Evolutionary conservation across 2,113 vertebrate genomes (phyloP), one percentile per base, ranked within the genome.

Genomic region (Platichthys flesus): DNA sequence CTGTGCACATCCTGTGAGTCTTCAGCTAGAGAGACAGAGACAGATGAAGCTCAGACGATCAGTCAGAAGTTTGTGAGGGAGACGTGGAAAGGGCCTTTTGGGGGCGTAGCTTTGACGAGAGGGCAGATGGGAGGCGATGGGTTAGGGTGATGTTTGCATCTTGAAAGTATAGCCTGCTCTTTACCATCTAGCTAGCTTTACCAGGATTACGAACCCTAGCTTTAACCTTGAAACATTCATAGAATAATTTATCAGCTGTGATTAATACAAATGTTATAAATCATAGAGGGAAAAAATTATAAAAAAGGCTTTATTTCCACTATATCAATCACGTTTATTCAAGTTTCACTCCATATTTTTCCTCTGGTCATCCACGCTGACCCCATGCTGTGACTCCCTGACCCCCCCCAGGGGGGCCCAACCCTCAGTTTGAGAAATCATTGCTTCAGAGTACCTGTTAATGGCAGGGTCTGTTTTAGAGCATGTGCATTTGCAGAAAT

Each of bases 401-500:
- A 20, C 35, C 60, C 31, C 35, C 20, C 31, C 24, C 23, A 23
- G 3, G 35, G 3, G 20, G 40, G 40, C 13, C 40, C 37, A n/a
- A 24, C 40, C 61, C 12, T 45, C 10, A 1, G 12, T 23, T 24
- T 24, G 61, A 63, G 37, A 16, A 24, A 24, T 37, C 18, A 16
- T 20, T 63, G 40, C 61, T 45, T 21, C 61, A 63, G 37, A 63
- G 35, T 10, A 92, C 90, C 88, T 92, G 91, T 81, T 92, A 85
- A 76, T 85, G 84, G 76, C 85, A 83, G 86, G 90, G 85, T 67
- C 85, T 86, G 76, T 82, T 76, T 80, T 84, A 81, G 85, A 90
- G 90, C 84, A 74, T 88, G 82, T 90, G 87, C 90, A 87, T 91
- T 89, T 91, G 90, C 85, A 88, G 87, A 87, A 90, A 85, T 78